Evolutionary conservation across 2,888 invertebrate species (phyloP).

Genomic region (Eilema griseolum): DNA sequence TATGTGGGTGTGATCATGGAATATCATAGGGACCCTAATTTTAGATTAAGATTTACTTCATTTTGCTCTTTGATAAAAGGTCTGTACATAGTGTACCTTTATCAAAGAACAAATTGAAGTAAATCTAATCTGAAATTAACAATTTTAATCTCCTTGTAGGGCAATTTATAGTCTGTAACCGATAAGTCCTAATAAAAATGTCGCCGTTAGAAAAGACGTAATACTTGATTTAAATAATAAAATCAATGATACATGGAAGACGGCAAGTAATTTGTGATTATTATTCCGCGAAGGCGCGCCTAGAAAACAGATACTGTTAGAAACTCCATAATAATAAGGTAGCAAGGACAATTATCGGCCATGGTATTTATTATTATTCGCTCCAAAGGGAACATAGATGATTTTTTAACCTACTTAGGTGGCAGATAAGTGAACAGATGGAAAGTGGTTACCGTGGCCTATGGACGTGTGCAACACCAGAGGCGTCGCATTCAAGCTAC

Average conservation of each 20-base stretch:
- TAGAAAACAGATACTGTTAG: constrained; percentile 45
- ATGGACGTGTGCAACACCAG: too few species aligned
- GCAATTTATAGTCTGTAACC: neutral
- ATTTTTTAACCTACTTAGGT: too few species aligned
- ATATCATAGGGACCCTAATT: too few species aligned
- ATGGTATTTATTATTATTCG: neutral
- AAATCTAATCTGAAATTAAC: neutral
- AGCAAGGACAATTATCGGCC: constrained; percentile 15
- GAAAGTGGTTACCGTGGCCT: too few species aligned
- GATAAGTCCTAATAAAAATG: neutral
- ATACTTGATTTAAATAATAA: constrained; percentile 11
- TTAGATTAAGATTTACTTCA: too few species aligned
- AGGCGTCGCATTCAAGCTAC: too few species aligned
- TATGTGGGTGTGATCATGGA: too few species aligned
- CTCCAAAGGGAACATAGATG: too few species aligned
- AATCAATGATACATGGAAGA: constrained; percentile 24
- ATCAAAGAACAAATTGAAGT: neutral
- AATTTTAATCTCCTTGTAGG: neutral
- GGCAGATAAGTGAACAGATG: too few species aligned
- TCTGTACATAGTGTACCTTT: too few species aligned
- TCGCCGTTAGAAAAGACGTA: neutral
- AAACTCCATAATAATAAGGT: constrained; percentile 38
- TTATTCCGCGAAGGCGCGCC: constrained; percentile 34
- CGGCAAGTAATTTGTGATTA: constrained; percentile 30
- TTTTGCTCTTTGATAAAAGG: too few species aligned